phyloP scores from a whole-genome alignment of 2,888 invertebrate genomes.

The Augochlorella aurata region DNA sequence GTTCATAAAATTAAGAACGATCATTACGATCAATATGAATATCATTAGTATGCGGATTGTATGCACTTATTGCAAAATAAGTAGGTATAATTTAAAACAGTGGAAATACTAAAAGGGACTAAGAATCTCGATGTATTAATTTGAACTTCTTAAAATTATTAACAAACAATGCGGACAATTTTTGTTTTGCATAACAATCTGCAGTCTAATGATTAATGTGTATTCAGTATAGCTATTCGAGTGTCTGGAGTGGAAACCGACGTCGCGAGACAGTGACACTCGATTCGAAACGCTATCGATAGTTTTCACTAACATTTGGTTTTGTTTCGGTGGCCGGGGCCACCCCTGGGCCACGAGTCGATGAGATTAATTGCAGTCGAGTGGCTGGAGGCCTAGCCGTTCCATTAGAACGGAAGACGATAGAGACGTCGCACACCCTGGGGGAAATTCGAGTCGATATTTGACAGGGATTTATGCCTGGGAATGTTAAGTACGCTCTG shows the following conservation, averaged over 20 bases:
- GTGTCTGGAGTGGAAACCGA: conserved; percentile 27
- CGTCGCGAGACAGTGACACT: conserved; percentile 36
- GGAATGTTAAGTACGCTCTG: conserved; percentile 2
- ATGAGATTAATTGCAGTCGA: conserved; percentile 23
- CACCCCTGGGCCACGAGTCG: conserved; percentile 3
- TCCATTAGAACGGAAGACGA: conserved; percentile 9
- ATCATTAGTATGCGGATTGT: too few species aligned
- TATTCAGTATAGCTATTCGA: neutral
- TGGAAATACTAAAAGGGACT: too few species aligned
- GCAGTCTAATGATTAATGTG: too few species aligned
- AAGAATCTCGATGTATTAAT: too few species aligned
- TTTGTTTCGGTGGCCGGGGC: conserved; percentile 7
- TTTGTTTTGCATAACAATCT: too few species aligned
- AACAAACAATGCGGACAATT: too few species aligned
- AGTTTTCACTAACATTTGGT: conserved; percentile 7
- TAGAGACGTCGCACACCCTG: neutral
- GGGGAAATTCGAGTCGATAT: conserved; percentile 5
- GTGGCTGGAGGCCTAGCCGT: neutral
- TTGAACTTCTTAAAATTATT: too few species aligned
- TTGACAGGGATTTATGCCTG: conserved; percentile 16
- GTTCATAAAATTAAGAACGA: too few species aligned
- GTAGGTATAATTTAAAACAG: too few species aligned
- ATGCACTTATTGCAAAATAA: too few species aligned
- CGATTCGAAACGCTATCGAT: conserved; percentile 4
- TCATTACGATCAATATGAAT: too few species aligned